phyloP scores from a whole-genome alignment of 2,888 invertebrate genomes.

The Drosophila acutilabella region DNA sequence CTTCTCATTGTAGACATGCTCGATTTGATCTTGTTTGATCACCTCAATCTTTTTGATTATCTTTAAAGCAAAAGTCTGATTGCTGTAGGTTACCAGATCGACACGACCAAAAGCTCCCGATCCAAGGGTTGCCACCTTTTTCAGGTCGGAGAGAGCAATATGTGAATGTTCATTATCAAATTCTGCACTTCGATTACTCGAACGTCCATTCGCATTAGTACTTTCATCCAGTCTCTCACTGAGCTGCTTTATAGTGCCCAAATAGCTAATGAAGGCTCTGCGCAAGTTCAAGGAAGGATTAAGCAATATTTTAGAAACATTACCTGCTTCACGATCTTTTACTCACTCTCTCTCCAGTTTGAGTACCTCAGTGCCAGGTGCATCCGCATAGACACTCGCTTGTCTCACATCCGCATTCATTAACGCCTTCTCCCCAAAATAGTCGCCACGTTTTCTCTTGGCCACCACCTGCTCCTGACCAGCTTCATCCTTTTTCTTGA shows the following conservation, averaged over 20 bases:
- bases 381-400: conserved; percentile 95
- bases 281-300: not conserved
- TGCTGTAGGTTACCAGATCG: conserved; percentile 89
- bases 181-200: conserved; percentile 71
- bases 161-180: conserved; percentile 87
- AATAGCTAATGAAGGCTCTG: conserved; percentile 90
- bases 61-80: conserved; percentile 91
- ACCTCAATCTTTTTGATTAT: conserved; percentile 95
- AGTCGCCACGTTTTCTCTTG: conserved; percentile 90
- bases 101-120: conserved; percentile 97
- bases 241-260: conserved; percentile 89
- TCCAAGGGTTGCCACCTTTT: conserved; percentile 93
- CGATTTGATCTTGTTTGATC: conserved; percentile 94
- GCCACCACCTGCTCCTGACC: conserved; percentile 89
- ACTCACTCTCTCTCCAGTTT: conserved; percentile 93
- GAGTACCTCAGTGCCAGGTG: conserved; percentile 93
- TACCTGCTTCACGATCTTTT: not conserved
- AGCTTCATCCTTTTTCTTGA: conserved; percentile 88
- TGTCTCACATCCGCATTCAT: conserved; percentile 94
- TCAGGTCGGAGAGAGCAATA: conserved; percentile 91
- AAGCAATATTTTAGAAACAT: not conserved
- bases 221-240: conserved; percentile 76
- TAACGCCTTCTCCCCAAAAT: conserved; percentile 95
- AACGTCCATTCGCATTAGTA: conserved; percentile 51
- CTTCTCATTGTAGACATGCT: conserved; percentile 95